Evolutionary conservation across 2,797 vertebrate genomes (phyloP).

Genomic region (Danio aesculapii): DNA sequence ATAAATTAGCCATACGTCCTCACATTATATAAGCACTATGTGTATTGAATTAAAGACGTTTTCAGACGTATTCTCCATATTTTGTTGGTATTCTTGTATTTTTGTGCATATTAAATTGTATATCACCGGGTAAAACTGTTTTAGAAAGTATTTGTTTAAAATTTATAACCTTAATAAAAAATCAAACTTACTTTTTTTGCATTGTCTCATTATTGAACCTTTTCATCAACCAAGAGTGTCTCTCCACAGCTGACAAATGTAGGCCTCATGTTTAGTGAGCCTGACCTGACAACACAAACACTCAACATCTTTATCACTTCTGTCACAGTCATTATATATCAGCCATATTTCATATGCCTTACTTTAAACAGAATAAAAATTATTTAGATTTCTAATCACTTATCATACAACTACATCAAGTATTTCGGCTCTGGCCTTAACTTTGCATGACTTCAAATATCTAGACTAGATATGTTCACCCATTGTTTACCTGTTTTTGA

Average conservation of each 20-base stretch:
- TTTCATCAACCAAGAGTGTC: constrained; percentile 1
- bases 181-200: constrained; percentile 59
- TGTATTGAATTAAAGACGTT: constrained; percentile 88
- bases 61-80: constrained; percentile 82
- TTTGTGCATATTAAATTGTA: constrained; percentile 92
- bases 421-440: neutral
- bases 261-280: constrained; percentile 4
- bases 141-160: constrained; percentile 89
- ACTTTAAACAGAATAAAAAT: neutral
- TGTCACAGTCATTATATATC: neutral
- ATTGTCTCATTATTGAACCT: constrained; percentile 20
- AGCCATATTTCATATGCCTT: neutral
- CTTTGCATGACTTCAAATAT: neutral
- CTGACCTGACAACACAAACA: neutral
- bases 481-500: constrained; percentile 16
- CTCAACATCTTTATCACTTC: neutral
- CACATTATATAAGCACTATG: constrained; percentile 86
- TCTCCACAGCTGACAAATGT: neutral
- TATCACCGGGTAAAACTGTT: constrained; percentile 95
- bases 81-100: constrained; percentile 89
- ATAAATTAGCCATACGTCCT: constrained; percentile 80
- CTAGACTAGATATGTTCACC: neutral
- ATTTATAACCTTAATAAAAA: constrained; percentile 96
- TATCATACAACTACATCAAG: neutral
- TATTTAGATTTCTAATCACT: neutral